These are phyloP conservation scores for Coremacera marginata DNA, from an alignment of 2,888 invertebrate genomes.

Conservation along the genomic window DNA sequence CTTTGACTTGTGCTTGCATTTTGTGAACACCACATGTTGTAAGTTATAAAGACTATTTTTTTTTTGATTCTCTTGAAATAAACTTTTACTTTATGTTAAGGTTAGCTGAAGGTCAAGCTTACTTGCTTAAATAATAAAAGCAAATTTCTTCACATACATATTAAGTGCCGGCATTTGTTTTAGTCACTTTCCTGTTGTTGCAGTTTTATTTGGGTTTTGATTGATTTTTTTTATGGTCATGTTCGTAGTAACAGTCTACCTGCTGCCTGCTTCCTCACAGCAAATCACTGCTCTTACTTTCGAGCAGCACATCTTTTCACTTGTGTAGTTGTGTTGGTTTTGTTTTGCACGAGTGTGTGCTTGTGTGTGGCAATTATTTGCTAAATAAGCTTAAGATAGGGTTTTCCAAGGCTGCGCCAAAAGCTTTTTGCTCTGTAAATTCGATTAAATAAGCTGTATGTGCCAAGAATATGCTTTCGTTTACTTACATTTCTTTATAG, in stretches of 20 bases:
- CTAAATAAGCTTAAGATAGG: background rate
- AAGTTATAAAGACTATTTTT: no score
- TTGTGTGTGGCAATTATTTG: background rate
- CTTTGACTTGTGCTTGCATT: no score
- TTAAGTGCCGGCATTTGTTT: no score
- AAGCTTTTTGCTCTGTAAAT: background rate
- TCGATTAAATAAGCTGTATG: background rate
- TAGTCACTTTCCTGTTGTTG: no score
- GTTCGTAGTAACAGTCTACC: no score
- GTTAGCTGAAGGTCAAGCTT: background rate
- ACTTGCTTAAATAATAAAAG: no score
- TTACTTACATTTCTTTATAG: no score
- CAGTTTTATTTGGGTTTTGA: no score
- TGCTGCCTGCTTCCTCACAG: background rate
- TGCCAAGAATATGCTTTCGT: background rate
- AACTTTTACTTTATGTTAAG: background rate
- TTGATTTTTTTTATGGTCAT: no score
- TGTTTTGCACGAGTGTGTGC: background rate
- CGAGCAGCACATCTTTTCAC: background rate
- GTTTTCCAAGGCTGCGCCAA: background rate
- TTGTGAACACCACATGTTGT: no score
- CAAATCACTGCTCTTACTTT: background rate
- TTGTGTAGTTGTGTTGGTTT: background rate
- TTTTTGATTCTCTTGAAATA: background rate
- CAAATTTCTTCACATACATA: no score